Evolutionary conservation across 2,797 vertebrate species (phyloP).

Genomic region (Sus cebifrons): DNA sequence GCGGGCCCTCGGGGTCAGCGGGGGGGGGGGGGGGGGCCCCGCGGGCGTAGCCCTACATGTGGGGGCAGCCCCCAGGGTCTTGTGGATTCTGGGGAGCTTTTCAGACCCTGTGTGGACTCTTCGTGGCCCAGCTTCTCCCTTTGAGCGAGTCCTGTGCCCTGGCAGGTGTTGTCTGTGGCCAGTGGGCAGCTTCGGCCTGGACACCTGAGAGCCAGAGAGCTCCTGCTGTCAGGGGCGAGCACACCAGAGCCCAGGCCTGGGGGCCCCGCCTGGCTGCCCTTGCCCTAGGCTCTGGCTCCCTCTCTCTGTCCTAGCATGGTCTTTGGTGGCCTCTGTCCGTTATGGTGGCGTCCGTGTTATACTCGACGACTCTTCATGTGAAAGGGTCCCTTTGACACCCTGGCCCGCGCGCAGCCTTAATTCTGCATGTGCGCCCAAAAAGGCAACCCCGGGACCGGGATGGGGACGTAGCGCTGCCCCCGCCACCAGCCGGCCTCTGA

Average conservation of each 20-base stretch:
- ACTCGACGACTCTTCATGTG: neutral
- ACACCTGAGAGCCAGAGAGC: too few species aligned
- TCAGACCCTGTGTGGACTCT: neutral
- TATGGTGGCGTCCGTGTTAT: accelerated
- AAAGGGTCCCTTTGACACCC: neutral
- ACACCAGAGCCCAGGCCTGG: neutral
- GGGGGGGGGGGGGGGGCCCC: accelerated
- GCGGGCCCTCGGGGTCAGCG: neutral
- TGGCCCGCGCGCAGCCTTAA: neutral
- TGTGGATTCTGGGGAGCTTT: neutral
- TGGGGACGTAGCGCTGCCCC: too few species aligned
- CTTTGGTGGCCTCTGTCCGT: too few species aligned
- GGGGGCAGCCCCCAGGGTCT: neutral
- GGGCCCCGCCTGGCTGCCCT: neutral
- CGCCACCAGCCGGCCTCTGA: neutral
- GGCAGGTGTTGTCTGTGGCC: neutral
- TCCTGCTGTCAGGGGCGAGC: neutral
- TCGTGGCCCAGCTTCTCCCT: neutral
- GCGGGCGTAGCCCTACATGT: neutral
- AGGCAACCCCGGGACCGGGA: too few species aligned
- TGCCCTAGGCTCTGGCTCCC: neutral
- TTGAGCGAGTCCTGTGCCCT: neutral
- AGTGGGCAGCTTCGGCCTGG: neutral
- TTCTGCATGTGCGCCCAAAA: neutral
- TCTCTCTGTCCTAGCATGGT: neutral